Evolutionary conservation across 2,888 invertebrate genomes (phyloP), one percentile per base, ranked within the genome.

Genomic region (Zele albiditarsus): DNA sequence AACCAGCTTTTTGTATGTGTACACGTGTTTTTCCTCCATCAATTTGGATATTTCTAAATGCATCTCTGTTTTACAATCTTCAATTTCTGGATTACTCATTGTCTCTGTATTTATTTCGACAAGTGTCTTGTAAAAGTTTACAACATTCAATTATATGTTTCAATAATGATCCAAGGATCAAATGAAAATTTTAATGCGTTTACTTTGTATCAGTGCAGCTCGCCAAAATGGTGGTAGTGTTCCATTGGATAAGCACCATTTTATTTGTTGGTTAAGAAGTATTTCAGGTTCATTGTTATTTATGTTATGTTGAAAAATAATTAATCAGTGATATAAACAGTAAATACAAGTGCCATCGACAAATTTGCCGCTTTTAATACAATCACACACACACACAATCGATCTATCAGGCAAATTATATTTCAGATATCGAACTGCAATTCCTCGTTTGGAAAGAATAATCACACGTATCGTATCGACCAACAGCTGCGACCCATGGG

Each of bases 1-100:
- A 2, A 91, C 90, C 14, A 91, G 83, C 77, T 90, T 90, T 75
- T 90, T 90, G 77, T 90, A 91, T 0, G 89, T 87, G 65, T 87
- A 87, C 1, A 88, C 88, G 76, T 89, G 87, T 67, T 89, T 89
- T 33, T 89, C 89, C 74, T 88, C 89, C 82, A 88, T 84, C 81
- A 88, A 84, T 84, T 87, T 89, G 3, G 89, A 85, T 46, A 89
- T 80, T 76, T 86, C 82, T 77, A 85, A 77, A 5, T 75, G 75
- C 23, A 71, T 58, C 0, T 46, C 71, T 12, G 31, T 66, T 42
- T 67, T 60, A 12, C 46, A 31, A 1, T 74, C 70, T 27, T 63
- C 71, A 46, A 46, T 63, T 20, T 28, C 46, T 49, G 42, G 33
- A n/a, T 46, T 28, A 60, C 27, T 60, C 60, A 60, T 27, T n/a